Evolutionary conservation across 2,113 vertebrate species (phyloP), one percentile per base, ranked within the genome.

Genomic region (Redunca redunca): DNA sequence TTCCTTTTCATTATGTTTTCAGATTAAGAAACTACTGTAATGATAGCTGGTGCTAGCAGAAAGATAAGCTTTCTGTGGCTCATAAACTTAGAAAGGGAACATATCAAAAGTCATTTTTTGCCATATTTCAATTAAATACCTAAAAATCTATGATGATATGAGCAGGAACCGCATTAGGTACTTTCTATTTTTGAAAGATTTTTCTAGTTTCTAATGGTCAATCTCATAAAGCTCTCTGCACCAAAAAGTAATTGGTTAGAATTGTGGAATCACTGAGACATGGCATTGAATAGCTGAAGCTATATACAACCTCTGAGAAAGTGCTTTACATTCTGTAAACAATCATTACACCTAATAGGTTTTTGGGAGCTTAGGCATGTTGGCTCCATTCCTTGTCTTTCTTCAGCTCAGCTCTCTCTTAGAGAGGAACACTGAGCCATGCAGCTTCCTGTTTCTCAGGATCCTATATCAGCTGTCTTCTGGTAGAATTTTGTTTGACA

Each of bases 181-280:
- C 71, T 94, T 98, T 67, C 78, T 93, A 88, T 90, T 94, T 97
- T 95, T 26, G 78, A 97, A 97, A 60, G 26, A 87, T 58, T 60
- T 90, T 82, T 86, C 23, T 71, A 64, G 14, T 83, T 94, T 90
- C 23, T 43, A 92, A 6, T 57, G 11, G 25, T 85, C 30, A 10
- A 26, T 83, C 80, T 26, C 33, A 3, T 91, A 77, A 96, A 67
- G 3, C 53, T 90, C 28, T 55, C 48, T 50, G 23, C 48, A 90
- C 81, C 83, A 86, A 95, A 93, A 96, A 82, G 30, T 55, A 95
- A 95, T 62, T 84, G 12, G 50, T 43, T 94, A 15, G 13, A 92
- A 85, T 33, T 78, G 10, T 81, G 64, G 40, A 82, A 92, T 55
- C 30, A 2, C 2, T 88, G 46, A 71, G 19, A 88, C 30, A 43